A percentile compares a stretch with the other conserved stretches of the same genome.
Evolutionary conservation across 2,113 vertebrate genomes (phyloP).

Genomic region (Carlito syrichta): DNA sequence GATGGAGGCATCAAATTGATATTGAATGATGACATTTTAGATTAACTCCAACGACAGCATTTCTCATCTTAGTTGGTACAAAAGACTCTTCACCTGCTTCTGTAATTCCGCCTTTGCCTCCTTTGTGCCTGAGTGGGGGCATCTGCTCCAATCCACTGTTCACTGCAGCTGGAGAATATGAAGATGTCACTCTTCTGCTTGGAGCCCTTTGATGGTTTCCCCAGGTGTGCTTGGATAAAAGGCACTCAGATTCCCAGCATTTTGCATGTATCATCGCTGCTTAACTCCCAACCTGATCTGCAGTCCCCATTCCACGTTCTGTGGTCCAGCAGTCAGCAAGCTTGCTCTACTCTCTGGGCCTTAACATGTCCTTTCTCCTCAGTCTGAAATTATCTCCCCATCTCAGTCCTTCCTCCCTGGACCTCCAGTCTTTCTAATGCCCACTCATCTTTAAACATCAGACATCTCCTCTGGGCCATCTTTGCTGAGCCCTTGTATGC

Average conservation of each 20-base stretch:
- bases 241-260: neutral
- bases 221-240: neutral
- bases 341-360: neutral
- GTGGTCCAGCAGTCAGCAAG: neutral
- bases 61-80: neutral
- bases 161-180: neutral
- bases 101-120: neutral
- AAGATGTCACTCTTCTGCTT: neutral
- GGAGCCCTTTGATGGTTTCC: neutral
- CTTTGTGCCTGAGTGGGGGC: neutral
- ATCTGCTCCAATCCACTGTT: fast-evolving
- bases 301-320: too few species aligned
- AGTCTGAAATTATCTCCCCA: neutral
- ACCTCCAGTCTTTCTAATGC: neutral
- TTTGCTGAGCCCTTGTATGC: neutral
- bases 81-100: neutral
- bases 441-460: neutral
- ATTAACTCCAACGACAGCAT: fast-evolving
- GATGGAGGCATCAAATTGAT: fast-evolving
- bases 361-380: neutral
- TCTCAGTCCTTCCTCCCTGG: neutral
- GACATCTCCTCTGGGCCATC: fast-evolving
- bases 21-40: neutral
- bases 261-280: neutral
- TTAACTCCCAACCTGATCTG: neutral